Conservation (phyloP, 2,888 invertebrate genomes). For the Rhopalosiphum nymphaeae region DNA sequence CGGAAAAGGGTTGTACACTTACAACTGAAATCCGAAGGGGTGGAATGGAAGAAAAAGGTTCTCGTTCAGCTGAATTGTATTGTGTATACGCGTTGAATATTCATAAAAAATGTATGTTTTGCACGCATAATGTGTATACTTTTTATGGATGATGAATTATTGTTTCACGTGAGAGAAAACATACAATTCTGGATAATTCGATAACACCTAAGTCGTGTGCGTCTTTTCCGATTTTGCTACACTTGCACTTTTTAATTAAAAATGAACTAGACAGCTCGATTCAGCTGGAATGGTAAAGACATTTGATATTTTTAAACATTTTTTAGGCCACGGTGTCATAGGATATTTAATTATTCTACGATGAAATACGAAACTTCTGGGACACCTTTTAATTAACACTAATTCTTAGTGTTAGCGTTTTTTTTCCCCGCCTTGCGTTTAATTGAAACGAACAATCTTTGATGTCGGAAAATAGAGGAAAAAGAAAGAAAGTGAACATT, state of each 20-base stretch:
- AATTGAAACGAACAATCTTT: slow-evolving; percentile 25
- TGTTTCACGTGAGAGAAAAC: background rate
- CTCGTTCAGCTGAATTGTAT: background rate
- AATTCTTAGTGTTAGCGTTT: slow-evolving; percentile 25
- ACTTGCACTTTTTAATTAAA: background rate
- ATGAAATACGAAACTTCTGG: slow-evolving; percentile 11
- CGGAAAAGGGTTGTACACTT: background rate
- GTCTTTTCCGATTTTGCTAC: background rate
- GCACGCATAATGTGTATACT: background rate
- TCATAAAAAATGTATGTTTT: background rate
- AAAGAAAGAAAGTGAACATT: background rate
- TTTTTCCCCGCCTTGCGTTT: background rate
- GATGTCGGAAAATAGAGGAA: background rate
- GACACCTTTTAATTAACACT: slow-evolving; percentile 44
- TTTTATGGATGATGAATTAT: background rate
- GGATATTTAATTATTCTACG: slow-evolving; percentile 36
- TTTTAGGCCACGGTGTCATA: background rate
- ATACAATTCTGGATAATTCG: background rate
- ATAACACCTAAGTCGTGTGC: background rate
- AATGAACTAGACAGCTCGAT: background rate
- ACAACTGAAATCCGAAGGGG: background rate
- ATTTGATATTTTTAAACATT: slow-evolving; percentile 19
- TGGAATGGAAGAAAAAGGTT: background rate
- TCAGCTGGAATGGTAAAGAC: background rate
- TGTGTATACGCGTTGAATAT: background rate